Evolutionary conservation across 2,888 invertebrate species (phyloP).

Genomic region (Apantesis nais): DNA sequence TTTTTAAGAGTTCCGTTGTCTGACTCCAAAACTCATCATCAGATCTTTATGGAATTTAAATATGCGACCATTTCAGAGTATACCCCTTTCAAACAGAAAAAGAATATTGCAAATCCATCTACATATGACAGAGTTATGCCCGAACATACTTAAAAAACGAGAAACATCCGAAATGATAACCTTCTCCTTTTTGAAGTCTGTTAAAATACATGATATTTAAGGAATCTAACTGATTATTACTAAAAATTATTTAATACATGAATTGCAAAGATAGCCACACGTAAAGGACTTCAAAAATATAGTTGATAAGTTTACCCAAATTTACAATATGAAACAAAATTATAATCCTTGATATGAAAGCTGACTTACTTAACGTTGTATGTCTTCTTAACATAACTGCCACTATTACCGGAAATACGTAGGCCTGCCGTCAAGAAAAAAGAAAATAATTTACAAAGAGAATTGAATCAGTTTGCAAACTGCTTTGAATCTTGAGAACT

Average conservation of each 20-base stretch:
- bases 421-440: constrained; percentile 53
- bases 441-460: constrained; percentile 16
- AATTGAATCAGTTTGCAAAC: neutral
- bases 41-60: too few species aligned
- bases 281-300: neutral
- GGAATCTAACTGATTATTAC: too few species aligned
- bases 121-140: too few species aligned
- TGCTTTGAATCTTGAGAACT: neutral
- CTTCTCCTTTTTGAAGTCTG: too few species aligned
- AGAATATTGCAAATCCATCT: too few species aligned
- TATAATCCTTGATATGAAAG: neutral
- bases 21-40: too few species aligned
- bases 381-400: constrained; percentile 71
- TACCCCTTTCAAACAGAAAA: too few species aligned
- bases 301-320: neutral
- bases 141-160: too few species aligned
- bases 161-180: too few species aligned
- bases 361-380: constrained; percentile 55
- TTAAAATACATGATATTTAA: too few species aligned
- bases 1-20: too few species aligned
- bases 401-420: constrained; percentile 71
- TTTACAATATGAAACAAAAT: neutral
- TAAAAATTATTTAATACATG: neutral
- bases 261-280: neutral
- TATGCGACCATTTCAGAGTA: too few species aligned